Base-by-base conservation (phyloP, 2,113 vertebrate species). In the Nasalis larvatus region DNA sequence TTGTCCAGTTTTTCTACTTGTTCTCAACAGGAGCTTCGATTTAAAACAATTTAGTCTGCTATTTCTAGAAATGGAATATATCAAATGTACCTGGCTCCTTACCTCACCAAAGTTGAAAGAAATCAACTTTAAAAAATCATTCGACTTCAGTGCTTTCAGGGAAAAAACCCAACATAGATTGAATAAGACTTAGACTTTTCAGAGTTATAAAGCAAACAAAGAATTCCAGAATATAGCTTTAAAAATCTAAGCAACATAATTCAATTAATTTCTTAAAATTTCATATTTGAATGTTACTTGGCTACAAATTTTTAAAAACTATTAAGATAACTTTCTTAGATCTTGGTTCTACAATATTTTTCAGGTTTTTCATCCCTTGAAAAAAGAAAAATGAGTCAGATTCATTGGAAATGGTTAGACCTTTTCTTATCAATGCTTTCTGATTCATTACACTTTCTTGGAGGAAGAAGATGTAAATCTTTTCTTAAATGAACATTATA, bases 221-320 rank as follows among this genome's bases (percentile, higher is more conserved):
- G 14, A 30, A 78, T 93, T 77, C 35, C 25, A 93, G 92, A 93
- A 78, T 56, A 69, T 8, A 76, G 16, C 42, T 30, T 76, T 17
- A 49, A 82, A 82, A 14, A 66, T 23, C n/a, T 87, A 92, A 87
- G 8, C 13, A 76, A 17, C 23, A 73, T 8, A 69, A 83, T 76
- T 84, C 9, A 77, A 45, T 82, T 10, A 84, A 63, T 85, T 86
- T 37, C 35, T 90, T 90, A 35, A 93, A 63, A 58, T 30, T 71
- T 68, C 58, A 52, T 69, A 63, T 32, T 78, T 92, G n/a, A 86
- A 1, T 80, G 23, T 85, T 52, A 63, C 0, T 80, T 78, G 37
- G 7, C 32, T 92, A 77, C 84, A 97, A 93, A 76, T 60, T 54
- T 8, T 87, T 87, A n/a, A 49, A 92, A 96, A 45, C 2, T 63